A percentile compares a stretch with the other conserved stretches of the same genome.
These are phyloP conservation scores for Liodrosophila aerea DNA, from an alignment of 2,888 invertebrate species.

Conservation along the genomic window DNA sequence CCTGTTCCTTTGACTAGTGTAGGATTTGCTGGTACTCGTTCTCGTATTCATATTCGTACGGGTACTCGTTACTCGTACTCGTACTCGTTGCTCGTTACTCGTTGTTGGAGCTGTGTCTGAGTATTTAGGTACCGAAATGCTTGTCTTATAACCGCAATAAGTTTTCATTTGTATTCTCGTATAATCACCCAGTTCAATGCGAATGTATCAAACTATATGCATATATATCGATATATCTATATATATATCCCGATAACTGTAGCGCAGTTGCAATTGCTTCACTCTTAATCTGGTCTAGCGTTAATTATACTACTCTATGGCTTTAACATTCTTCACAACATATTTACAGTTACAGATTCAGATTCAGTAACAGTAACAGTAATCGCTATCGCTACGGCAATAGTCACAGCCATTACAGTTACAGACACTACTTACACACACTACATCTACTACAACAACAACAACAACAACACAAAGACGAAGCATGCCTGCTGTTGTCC, in stretches of 20 bases:
- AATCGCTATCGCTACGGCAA: slow-evolving; percentile 19
- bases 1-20: slow-evolving; percentile 36
- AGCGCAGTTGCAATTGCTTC: slow-evolving; percentile 57
- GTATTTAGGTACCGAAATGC: slow-evolving; percentile 42
- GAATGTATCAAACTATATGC: slow-evolving; percentile 4
- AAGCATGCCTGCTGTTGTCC: slow-evolving; percentile 57
- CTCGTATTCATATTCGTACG: slow-evolving; percentile 22
- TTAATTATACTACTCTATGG: slow-evolving; percentile 42
- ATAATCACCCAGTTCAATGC: slow-evolving; percentile 37
- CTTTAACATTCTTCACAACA: slow-evolving; percentile 59
- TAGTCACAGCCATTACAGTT: slow-evolving; percentile 6
- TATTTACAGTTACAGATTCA: slow-evolving; percentile 33
- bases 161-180: slow-evolving; percentile 53
- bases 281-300: slow-evolving; percentile 50
- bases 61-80: slow-evolving; percentile 11
- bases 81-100: slow-evolving; percentile 1
- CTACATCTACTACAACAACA: slow-evolving; percentile 13
- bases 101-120: not conserved
- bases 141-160: slow-evolving; percentile 52
- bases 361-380: too few relatives aligned
- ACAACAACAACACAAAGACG: slow-evolving; percentile 33
- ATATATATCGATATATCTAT: slow-evolving; percentile 14
- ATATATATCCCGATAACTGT: slow-evolving; percentile 49
- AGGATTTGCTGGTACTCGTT: slow-evolving; percentile 43
- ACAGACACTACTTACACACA: slow-evolving; percentile 14